These are phyloP conservation scores for Acholoe squamosa DNA, from an alignment of 2,888 invertebrate species.

Conservation along the genomic window DNA sequence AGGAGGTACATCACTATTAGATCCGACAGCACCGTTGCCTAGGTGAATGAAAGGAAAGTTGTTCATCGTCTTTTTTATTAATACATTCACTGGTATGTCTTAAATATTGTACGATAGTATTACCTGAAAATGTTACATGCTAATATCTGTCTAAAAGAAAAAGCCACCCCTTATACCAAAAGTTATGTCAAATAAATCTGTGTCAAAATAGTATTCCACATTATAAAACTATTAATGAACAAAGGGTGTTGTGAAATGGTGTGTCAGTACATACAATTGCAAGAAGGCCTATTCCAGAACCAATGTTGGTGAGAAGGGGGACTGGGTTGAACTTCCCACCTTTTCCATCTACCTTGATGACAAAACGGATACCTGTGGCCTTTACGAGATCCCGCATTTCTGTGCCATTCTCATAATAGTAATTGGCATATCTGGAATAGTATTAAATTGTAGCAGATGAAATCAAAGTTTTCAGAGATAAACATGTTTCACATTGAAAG, in stretches of 20 bases:
- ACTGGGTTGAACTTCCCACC: conserved; percentile 85
- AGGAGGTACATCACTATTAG: conserved; percentile 83
- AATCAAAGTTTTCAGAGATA: too few relatives aligned
- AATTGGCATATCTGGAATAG: conserved; percentile 81
- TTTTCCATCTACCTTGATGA: conserved; percentile 83
- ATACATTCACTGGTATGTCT: too few relatives aligned
- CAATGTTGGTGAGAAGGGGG: conserved; percentile 84
- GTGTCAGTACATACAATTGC: conserved; percentile 82
- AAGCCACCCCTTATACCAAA: too few relatives aligned
- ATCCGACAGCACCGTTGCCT: conserved; percentile 84
- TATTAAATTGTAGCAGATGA: not conserved
- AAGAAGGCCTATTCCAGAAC: conserved; percentile 84
- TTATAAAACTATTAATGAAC: not conserved
- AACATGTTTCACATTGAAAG: too few relatives aligned
- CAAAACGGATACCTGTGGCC: conserved; percentile 84
- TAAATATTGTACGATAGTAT: too few relatives aligned
- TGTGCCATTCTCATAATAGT: conserved; percentile 78
- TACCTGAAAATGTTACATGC: too few relatives aligned
- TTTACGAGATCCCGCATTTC: conserved; percentile 82
- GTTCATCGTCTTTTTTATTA: too few relatives aligned
- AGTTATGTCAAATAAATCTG: too few relatives aligned
- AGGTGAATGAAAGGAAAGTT: not conserved
- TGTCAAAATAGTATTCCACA: too few relatives aligned
- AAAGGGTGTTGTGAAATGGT: not conserved
- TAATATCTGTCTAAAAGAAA: too few relatives aligned